Percentiles rank a stretch among this genome's conserved stretches.
phyloP scores from a whole-genome alignment of 1,140 invertebrate genomes.

The Nasonia longicornis region DNA sequence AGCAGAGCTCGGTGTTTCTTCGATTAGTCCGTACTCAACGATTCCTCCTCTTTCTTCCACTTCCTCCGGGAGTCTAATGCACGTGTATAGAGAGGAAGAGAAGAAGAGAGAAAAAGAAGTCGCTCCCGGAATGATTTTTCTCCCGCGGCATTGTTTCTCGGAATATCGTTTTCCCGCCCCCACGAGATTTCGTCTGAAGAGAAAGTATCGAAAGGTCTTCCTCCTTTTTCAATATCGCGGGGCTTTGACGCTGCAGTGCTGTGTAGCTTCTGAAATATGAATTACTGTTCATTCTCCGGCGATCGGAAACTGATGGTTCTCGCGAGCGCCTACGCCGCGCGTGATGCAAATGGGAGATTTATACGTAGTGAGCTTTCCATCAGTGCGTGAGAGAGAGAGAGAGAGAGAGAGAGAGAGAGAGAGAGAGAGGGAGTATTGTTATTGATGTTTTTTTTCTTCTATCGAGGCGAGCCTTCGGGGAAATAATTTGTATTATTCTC shows the following conservation, averaged over 20 bases:
- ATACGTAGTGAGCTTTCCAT: not conserved
- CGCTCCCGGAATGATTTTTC: not conserved
- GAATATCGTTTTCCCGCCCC: not conserved
- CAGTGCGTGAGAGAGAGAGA: not conserved
- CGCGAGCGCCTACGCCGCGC: no score
- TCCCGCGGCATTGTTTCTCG: not conserved
- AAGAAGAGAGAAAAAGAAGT: not conserved
- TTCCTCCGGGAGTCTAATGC: not conserved
- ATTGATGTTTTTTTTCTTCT: not conserved
- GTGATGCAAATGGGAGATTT: not conserved
- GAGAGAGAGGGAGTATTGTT: not conserved
- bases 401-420: no score
- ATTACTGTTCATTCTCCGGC: not conserved
- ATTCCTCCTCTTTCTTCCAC: not conserved
- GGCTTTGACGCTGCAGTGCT: slow-evolving; percentile 19
- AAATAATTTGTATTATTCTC: not conserved
- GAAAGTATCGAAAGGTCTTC: not conserved
- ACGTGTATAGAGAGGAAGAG: not conserved
- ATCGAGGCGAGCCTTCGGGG: not conserved
- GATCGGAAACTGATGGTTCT: slow-evolving; percentile 4
- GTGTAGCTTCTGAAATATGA: not conserved
- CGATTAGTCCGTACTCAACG: not conserved
- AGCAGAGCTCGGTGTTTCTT: slow-evolving; percentile 28
- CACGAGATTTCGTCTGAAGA: not conserved
- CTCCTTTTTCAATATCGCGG: not conserved